phyloP scores from a whole-genome alignment of 2,797 vertebrate genomes.

The Atherinosoma microstoma region DNA sequence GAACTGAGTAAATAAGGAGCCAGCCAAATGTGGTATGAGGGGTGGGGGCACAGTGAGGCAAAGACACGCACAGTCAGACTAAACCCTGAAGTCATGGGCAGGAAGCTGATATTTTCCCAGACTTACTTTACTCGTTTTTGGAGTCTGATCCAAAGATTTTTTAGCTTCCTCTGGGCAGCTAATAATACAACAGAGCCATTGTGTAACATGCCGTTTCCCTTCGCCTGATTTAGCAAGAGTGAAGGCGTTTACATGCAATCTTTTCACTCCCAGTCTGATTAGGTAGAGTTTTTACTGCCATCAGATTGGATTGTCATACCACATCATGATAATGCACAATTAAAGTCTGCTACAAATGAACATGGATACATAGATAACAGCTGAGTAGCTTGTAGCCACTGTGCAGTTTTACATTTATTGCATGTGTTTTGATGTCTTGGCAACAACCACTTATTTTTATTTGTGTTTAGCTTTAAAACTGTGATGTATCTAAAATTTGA shows the following conservation, averaged over 20 bases:
- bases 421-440: not conserved
- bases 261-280: conserved; percentile 63
- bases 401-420: conserved; percentile 7
- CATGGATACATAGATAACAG: conserved; percentile 47
- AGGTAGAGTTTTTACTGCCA: conserved; percentile 65
- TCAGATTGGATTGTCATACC: conserved; percentile 74
- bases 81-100: conserved; percentile 65
- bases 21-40: conserved; percentile 55
- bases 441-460: not conserved
- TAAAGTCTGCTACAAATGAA: conserved; percentile 61
- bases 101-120: conserved; percentile 81
- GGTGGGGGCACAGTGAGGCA: conserved; percentile 23
- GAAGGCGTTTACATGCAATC: conserved; percentile 71
- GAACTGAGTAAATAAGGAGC: conserved; percentile 64
- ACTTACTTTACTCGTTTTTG: conserved; percentile 62
- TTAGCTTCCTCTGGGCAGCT: conserved; percentile 79
- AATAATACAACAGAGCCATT: conserved; percentile 79
- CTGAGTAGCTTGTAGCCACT: conserved; percentile 14
- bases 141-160: conserved; percentile 80
- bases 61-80: conserved; percentile 47
- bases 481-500: not conserved
- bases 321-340: conserved; percentile 63
- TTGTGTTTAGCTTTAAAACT: not conserved
- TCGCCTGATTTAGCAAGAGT: conserved; percentile 71
- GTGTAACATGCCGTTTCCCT: conserved; percentile 72